Evolutionary conservation across 2,797 vertebrate species (phyloP).

Genomic region (Eulemur rubriventer): DNA sequence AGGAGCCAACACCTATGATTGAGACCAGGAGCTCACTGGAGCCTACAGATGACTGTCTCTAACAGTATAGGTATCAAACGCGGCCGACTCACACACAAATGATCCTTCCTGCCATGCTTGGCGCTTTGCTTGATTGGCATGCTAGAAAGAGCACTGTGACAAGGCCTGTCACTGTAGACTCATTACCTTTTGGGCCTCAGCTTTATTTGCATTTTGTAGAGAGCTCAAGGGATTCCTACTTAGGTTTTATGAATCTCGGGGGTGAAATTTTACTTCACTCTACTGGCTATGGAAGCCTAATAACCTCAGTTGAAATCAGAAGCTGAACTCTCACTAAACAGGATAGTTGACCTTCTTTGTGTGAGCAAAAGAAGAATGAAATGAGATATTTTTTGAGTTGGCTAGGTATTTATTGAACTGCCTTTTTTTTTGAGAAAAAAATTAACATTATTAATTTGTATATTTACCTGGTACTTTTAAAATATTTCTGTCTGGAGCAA

Average conservation of each 20-base stretch:
- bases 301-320: not conserved
- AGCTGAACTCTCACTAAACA: not conserved
- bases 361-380: not conserved
- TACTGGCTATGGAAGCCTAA: not conserved
- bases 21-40: not conserved
- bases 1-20: not conserved
- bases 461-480: not conserved
- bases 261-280: not conserved
- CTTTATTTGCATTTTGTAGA: not conserved
- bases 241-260: not conserved
- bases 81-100: rapidly evolving
- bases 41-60: no score
- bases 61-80: rapidly evolving
- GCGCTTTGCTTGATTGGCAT: not conserved
- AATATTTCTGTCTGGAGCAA: slow-evolving; percentile 8
- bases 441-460: not conserved
- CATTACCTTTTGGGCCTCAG: not conserved
- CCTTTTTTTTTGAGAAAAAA: not conserved
- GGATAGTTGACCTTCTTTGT: not conserved
- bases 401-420: not conserved
- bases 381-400: not conserved
- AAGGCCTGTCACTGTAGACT: not conserved
- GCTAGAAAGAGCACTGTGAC: not conserved
- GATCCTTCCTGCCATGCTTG: not conserved
- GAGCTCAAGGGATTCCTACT: not conserved